Percentiles rank a stretch among this genome's conserved stretches.
Conservation (phyloP, 2,888 invertebrate genomes). For the Carpatolechia fugitivella region DNA sequence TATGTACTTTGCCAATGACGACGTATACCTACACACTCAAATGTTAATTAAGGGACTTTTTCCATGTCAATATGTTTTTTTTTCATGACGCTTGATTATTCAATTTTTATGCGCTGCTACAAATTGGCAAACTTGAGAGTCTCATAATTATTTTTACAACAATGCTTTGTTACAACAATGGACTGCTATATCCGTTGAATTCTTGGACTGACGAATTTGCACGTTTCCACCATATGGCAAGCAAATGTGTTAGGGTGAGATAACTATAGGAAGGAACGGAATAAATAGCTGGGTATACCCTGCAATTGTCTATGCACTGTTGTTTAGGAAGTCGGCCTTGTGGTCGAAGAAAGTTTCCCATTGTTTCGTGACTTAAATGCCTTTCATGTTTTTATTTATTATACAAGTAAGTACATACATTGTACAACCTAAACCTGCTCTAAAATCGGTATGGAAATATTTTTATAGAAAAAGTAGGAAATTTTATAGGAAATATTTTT, state of each 20-base stretch:
- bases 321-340: conserved; percentile 31
- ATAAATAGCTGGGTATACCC: conserved; percentile 12
- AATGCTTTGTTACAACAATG: conserved; percentile 27
- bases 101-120: no score
- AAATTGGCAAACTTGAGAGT: conserved; percentile 14
- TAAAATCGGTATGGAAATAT: no score
- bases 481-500: no score
- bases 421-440: no score
- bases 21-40: no score
- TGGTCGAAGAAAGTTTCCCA: conserved; percentile 22
- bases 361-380: no score
- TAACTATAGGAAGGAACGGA: not conserved
- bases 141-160: conserved; percentile 17
- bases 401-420: no score
- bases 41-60: no score
- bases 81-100: no score
- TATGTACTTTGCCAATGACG: no score
- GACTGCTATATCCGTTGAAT: conserved; percentile 45
- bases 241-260: conserved; percentile 55
- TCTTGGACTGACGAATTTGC: conserved; percentile 31
- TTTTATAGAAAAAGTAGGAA: no score
- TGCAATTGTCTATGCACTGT: conserved; percentile 45
- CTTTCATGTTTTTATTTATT: not conserved
- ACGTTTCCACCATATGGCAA: conserved; percentile 53
- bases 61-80: no score